phyloP scores from a whole-genome alignment of 2,797 vertebrate species.

The Sebastes taczanowskii region DNA sequence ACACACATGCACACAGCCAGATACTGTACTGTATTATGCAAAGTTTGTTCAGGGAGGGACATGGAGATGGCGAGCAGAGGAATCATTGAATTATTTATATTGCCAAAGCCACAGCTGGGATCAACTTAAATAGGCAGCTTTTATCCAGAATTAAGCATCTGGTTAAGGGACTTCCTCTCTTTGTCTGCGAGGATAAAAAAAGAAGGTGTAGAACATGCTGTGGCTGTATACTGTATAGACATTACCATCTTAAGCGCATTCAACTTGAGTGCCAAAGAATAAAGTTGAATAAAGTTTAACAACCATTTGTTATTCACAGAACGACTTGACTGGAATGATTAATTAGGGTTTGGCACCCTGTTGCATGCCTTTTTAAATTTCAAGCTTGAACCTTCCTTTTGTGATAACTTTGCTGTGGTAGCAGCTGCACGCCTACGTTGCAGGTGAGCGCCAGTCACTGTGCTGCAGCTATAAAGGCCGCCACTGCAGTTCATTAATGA shows the following conservation, averaged over 20 bases:
- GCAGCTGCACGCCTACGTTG: background rate
- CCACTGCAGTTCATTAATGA: conserved; percentile 27
- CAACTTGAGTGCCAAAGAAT: background rate
- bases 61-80: conserved; percentile 23
- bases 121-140: conserved; percentile 42
- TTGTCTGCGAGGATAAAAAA: conserved; percentile 25
- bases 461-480: background rate
- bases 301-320: background rate
- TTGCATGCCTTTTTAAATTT: background rate
- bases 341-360: background rate
- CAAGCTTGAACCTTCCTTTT: background rate
- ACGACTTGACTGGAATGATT: background rate
- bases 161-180: conserved; percentile 41
- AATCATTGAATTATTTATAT: conserved; percentile 64
- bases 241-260: background rate
- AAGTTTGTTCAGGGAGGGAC: conserved; percentile 63
- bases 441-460: background rate
- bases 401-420: background rate
- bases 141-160: conserved; percentile 46
- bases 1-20: conserved; percentile 22
- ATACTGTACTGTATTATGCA: conserved; percentile 59
- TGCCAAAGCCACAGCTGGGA: conserved; percentile 31
- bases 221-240: background rate
- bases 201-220: background rate
- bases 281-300: background rate